These are phyloP conservation scores for Caerostris darwini DNA, from an alignment of 1,140 invertebrate species.

Conservation along the genomic window DNA sequence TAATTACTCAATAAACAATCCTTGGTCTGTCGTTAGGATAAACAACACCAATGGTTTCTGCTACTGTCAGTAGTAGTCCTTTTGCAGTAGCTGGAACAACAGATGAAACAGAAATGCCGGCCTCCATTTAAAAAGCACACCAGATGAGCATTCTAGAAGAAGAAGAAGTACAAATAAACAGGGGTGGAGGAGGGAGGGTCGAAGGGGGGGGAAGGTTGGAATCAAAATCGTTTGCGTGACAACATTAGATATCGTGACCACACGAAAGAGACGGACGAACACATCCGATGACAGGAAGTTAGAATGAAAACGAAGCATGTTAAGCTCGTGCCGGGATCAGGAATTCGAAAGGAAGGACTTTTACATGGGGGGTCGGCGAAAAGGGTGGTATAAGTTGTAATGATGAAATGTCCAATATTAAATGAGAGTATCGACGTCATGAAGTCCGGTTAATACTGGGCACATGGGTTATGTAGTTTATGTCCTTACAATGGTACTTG, in stretches of 20 bases:
- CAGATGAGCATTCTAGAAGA: conserved; percentile 1
- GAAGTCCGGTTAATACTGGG: conserved; percentile 35
- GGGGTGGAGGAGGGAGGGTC: background rate
- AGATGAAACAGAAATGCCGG: conserved; percentile 4
- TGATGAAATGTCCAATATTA: conserved; percentile 41
- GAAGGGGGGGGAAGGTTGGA: background rate
- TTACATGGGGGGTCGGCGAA: background rate
- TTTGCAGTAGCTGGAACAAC: background rate
- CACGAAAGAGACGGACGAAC: conserved; percentile 48
- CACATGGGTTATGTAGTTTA: conserved; percentile 35
- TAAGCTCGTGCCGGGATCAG: background rate
- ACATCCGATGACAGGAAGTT: conserved; percentile 70
- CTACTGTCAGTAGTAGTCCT: too few species aligned
- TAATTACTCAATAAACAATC: conserved; percentile 40
- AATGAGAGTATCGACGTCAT: conserved; percentile 41
- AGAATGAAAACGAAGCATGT: conserved; percentile 18
- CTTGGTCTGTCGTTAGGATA: background rate
- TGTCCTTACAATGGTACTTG: conserved; percentile 25
- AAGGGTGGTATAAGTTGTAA: background rate
- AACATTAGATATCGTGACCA: conserved; percentile 54
- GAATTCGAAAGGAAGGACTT: background rate
- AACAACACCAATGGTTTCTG: background rate
- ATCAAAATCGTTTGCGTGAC: conserved; percentile 54
- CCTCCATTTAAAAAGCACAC: background rate
- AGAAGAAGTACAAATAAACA: conserved; percentile 11